Evolutionary conservation across 2,797 vertebrate species (phyloP), one percentile per base, ranked within the genome.

Genomic region (Acipenser ruthenus): DNA sequence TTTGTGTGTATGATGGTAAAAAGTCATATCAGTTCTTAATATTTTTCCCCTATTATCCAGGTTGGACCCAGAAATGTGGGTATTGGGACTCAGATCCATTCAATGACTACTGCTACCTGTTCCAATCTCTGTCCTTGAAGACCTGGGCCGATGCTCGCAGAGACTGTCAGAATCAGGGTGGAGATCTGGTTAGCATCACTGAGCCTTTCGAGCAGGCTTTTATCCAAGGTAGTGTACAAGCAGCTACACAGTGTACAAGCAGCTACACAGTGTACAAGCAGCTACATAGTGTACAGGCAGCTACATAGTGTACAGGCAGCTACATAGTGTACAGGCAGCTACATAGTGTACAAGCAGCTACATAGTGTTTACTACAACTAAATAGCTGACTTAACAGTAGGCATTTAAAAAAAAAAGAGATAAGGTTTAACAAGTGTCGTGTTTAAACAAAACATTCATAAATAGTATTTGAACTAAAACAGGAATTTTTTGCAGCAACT

Each of bases 91-190:
- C 83, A 0, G 88, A 90, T 65, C 87, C 87, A 1, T 88, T 87
- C 4, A 91, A 86, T 6, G 88, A 91, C 74, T 87, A 71, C 82
- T 92, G 90, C 74, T 92, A 92, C 82, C 81, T 84, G 68, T 85
- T 91, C 5, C 84, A 80, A 76, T 80, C 65, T 71, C 72, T 88
- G 76, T 88, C 83, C 0, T 70, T 74, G 74, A 85, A 89, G 73
- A 86, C 69, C 1, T 92, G 90, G 90, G 76, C 78, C 0, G 89
- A 90, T 7, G 89, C 90, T 61, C 84, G 83, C 7, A 75, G 86
- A 0, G 89, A 92, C 79, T 91, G 90, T 4, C 8, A 87, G 50
- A 82, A 90, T 79, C 89, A 91, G 78, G 86, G 86, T 7, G 88
- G 85, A 62, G 85, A 90, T 70, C 87, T 91, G 10, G 0, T 87